phyloP scores from a whole-genome alignment of 1,140 invertebrate genomes.

The Brachionus asplanchnoidis region DNA sequence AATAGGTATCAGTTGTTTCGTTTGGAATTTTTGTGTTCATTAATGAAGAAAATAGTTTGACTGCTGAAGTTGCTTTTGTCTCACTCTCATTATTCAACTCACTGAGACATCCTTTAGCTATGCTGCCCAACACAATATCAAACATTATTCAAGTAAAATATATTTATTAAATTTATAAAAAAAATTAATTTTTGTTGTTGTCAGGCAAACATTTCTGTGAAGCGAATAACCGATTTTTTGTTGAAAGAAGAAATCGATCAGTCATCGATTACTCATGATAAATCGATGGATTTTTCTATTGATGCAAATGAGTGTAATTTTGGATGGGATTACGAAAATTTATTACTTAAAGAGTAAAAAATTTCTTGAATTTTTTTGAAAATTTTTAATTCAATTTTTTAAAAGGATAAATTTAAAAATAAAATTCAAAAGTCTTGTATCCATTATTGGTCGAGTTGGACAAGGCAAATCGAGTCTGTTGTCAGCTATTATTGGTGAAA shows the following conservation, averaged over 20 bases:
- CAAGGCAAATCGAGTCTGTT: conserved; percentile 82
- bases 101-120: conserved; percentile 75
- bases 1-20: conserved; percentile 46
- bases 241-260: neutral
- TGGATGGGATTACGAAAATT: conserved; percentile 18
- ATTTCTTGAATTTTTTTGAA: conserved; percentile 53
- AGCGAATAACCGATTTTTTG: conserved; percentile 11
- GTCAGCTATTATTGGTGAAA: conserved; percentile 78
- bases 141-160: neutral
- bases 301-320: neutral
- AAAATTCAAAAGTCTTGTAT: conserved; percentile 60
- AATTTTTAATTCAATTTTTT: conserved; percentile 46
- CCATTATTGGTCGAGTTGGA: conserved; percentile 79
- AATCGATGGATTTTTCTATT: neutral
- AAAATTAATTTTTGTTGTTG: neutral
- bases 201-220: conserved; percentile 15
- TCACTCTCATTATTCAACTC: conserved; percentile 96
- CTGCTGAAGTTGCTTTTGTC: conserved; percentile 69
- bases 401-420: conserved; percentile 24
- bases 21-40: conserved; percentile 58
- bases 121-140: conserved; percentile 61
- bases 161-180: neutral
- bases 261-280: neutral
- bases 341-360: conserved; percentile 17
- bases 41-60: conserved; percentile 46